Conservation (phyloP, 2,113 vertebrate species). For the Mesitornis unicolor region DNA sequence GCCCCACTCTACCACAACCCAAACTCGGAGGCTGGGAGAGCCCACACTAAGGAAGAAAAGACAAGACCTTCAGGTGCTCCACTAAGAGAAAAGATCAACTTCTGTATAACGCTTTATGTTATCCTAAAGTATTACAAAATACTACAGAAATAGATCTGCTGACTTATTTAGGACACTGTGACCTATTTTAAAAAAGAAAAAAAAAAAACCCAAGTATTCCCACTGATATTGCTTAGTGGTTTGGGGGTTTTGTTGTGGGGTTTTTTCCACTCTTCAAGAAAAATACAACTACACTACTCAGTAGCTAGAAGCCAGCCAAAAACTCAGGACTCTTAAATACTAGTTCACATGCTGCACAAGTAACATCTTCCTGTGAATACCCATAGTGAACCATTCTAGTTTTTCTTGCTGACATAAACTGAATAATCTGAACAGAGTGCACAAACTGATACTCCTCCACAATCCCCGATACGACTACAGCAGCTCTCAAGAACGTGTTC, state of each 20-base stretch:
- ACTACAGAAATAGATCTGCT: conserved; percentile 27
- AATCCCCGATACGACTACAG: neutral
- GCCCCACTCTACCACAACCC: neutral
- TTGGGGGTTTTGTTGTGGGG: neutral
- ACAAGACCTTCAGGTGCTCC: neutral
- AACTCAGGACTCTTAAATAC: neutral
- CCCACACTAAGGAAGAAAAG: neutral
- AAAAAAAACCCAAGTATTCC: neutral
- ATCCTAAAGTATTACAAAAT: neutral
- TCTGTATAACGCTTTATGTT: neutral
- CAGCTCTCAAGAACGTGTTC: neutral
- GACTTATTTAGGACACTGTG: conserved; percentile 25
- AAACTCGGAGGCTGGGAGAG: neutral
- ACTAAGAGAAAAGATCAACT: neutral
- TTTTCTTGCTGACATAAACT: neutral
- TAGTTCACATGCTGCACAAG: neutral
- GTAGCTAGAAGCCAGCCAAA: neutral
- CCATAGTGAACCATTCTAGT: neutral
- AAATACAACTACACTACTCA: neutral
- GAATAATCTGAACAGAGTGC: neutral
- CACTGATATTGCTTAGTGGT: neutral
- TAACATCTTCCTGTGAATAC: neutral
- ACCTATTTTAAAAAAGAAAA: conserved; percentile 17
- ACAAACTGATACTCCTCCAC: neutral
- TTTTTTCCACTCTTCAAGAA: neutral